Conservation (phyloP, 2,113 vertebrate species). For the Cyphomyrus discorhynchus region DNA sequence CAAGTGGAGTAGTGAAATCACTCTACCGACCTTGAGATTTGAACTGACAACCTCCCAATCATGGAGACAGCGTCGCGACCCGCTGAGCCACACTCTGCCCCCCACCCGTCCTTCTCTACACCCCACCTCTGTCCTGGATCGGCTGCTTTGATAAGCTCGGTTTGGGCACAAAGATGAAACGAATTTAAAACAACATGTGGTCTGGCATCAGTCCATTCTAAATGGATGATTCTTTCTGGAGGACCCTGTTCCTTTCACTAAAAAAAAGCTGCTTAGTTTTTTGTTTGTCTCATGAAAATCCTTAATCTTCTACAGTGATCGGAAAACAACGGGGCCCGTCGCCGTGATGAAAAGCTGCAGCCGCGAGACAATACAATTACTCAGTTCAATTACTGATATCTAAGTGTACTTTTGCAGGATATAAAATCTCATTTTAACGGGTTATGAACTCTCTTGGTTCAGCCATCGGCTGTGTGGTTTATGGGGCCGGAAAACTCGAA, state of each 20-base stretch:
- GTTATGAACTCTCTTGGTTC: constrained; percentile 21
- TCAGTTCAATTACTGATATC: constrained; percentile 32
- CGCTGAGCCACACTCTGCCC: neutral
- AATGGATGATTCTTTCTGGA: neutral
- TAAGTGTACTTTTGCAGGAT: constrained; percentile 28
- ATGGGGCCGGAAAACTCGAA: neutral
- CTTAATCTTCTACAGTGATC: constrained; percentile 23
- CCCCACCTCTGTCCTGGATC: constrained; percentile 14
- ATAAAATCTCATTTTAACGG: constrained; percentile 42
- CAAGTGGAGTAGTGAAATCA: neutral
- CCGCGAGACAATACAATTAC: constrained; percentile 7
- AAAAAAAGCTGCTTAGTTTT: neutral
- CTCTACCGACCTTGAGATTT: neutral
- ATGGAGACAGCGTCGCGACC: neutral
- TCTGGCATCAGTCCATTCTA: constrained; percentile 8
- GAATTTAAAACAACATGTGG: constrained; percentile 16
- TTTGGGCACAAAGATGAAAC: constrained; percentile 11
- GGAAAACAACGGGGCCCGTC: neutral
- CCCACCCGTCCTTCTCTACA: neutral
- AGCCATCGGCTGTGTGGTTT: constrained; percentile 25
- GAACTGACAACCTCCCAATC: neutral
- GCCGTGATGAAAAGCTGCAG: neutral
- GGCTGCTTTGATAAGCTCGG: constrained; percentile 28
- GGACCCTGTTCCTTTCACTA: neutral
- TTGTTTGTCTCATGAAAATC: constrained; percentile 13